Evolutionary conservation across 1,140 invertebrate species (phyloP).

Genomic region (Diachasma alloeum): DNA sequence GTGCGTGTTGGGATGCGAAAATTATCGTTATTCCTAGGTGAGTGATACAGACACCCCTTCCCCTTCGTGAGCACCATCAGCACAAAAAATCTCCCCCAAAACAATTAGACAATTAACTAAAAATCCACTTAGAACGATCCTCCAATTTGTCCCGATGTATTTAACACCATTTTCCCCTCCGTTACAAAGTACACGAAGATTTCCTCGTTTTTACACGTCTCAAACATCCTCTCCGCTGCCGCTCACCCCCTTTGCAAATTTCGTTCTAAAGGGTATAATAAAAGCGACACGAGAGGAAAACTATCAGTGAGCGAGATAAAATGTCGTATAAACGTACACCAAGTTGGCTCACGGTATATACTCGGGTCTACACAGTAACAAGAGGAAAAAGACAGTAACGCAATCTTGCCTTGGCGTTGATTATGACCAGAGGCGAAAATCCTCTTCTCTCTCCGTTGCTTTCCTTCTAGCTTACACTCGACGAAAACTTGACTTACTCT

Average conservation of each 20-base stretch:
- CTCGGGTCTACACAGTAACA: not conserved
- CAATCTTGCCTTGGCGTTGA: not conserved
- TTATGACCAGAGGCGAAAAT: constrained; percentile 1
- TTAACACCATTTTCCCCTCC: not conserved
- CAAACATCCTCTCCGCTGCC: not conserved
- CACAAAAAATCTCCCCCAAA: not conserved
- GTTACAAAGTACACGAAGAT: not conserved
- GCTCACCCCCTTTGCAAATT: not conserved
- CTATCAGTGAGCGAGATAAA: not conserved
- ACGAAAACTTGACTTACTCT: not conserved
- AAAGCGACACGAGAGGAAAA: not conserved
- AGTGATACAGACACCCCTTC: no score
- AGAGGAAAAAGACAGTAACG: not conserved
- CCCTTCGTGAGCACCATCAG: no score
- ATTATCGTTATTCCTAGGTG: no score
- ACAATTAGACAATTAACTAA: not conserved
- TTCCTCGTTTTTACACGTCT: not conserved
- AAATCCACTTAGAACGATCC: not conserved
- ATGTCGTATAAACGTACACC: not conserved
- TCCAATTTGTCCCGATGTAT: not conserved
- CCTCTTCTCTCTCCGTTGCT: not conserved
- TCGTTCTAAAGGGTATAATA: not conserved
- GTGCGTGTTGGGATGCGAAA: no score
- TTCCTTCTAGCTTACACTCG: not conserved
- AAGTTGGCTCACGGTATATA: not conserved